phyloP scores from a whole-genome alignment of 2,113 vertebrate species.

The Edolisoma coerulescens region DNA sequence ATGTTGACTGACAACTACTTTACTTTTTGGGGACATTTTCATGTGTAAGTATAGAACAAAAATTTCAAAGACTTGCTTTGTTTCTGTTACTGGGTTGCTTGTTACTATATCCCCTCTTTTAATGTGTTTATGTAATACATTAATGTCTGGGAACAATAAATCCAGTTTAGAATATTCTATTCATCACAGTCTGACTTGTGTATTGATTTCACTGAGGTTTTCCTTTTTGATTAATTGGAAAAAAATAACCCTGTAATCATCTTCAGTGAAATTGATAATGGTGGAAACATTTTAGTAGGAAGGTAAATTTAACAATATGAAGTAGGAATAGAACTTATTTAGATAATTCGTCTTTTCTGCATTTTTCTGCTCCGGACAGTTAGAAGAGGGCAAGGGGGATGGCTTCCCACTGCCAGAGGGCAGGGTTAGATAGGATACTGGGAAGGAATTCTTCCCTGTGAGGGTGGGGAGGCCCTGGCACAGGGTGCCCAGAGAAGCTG shows the following conservation, averaged over 20 bases:
- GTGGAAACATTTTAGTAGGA: not conserved
- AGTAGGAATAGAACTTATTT: not conserved
- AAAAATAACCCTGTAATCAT: not conserved
- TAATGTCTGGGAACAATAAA: constrained; percentile 57
- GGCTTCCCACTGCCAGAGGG: not conserved
- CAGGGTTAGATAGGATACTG: not conserved
- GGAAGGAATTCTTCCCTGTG: not conserved
- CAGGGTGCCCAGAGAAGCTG: not conserved
- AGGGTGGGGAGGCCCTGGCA: not conserved
- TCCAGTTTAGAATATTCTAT: constrained; percentile 23
- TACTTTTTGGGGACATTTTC: constrained; percentile 12
- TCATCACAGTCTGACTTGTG: not conserved
- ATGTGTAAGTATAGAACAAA: not conserved
- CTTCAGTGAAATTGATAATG: not conserved
- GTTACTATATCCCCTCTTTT: constrained; percentile 21
- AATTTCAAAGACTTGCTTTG: not conserved
- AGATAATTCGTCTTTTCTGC: not conserved
- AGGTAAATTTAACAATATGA: not conserved
- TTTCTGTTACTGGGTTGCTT: constrained; percentile 37
- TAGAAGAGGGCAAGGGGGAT: not conserved
- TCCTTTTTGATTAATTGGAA: not conserved
- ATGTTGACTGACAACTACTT: not conserved
- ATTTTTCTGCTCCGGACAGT: not conserved
- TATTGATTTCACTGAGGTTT: not conserved
- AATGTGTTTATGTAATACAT: constrained; percentile 20